Conservation (phyloP, 2,888 invertebrate genomes). For the Baronia brevicornis region DNA sequence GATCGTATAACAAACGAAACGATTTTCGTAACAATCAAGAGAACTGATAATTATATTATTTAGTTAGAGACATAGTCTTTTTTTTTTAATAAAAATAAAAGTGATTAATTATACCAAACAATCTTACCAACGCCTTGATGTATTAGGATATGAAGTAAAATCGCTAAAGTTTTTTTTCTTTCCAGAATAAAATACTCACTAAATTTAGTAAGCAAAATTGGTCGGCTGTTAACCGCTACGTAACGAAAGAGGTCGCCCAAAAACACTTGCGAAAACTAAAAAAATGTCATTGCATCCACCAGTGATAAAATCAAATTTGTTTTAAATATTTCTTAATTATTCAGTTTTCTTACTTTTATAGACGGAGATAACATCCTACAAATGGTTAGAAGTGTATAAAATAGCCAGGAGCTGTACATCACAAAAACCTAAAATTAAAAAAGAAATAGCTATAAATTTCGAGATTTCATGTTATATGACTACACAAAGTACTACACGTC, state of each 20-base stretch:
- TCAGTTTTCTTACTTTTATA: constrained; percentile 41
- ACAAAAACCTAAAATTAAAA: constrained; percentile 36
- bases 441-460: too few relatives aligned
- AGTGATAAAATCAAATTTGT: constrained; percentile 1
- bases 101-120: not conserved
- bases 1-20: too few relatives aligned
- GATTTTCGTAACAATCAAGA: too few relatives aligned
- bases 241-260: constrained; percentile 38
- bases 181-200: constrained; percentile 36
- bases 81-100: too few relatives aligned
- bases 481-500: too few relatives aligned
- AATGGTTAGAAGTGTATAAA: constrained; percentile 39
- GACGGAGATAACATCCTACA: constrained; percentile 46
- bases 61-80: too few relatives aligned
- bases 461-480: too few relatives aligned
- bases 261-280: constrained; percentile 31
- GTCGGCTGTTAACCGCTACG: constrained; percentile 32
- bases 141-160: constrained; percentile 33
- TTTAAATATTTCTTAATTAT: too few relatives aligned
- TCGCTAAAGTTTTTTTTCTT: constrained; percentile 30
- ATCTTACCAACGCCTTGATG: constrained; percentile 30
- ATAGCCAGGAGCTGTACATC: constrained; percentile 42
- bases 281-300: constrained; percentile 13
- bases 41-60: too few relatives aligned
- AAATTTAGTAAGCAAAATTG: constrained; percentile 36